Conservation (phyloP, 2,888 invertebrate genomes). For the Volucella inflata region DNA sequence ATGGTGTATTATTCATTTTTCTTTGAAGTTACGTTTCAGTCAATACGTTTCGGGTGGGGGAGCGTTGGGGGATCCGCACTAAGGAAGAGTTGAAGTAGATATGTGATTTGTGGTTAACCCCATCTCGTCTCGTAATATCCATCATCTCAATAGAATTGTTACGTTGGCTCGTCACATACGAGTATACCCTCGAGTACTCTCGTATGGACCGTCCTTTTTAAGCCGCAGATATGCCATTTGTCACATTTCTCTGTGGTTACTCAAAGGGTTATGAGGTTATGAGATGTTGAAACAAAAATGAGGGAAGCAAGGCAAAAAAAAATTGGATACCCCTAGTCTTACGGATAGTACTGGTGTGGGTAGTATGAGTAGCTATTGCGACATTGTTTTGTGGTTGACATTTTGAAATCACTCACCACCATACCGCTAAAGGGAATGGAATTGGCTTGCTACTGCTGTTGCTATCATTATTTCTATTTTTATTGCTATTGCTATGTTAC, state of each 20-base stretch:
- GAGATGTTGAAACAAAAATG: constrained; percentile 24
- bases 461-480: no score
- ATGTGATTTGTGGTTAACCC: constrained; percentile 67
- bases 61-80: no score
- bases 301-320: neutral
- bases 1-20: constrained; percentile 16
- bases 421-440: no score
- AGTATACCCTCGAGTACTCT: neutral
- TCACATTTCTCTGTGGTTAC: constrained; percentile 54
- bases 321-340: no score
- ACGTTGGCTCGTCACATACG: neutral
- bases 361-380: constrained; percentile 3
- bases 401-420: constrained; percentile 27
- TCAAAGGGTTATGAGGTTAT: constrained; percentile 24
- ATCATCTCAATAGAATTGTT: constrained; percentile 56
- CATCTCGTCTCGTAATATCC: constrained; percentile 43
- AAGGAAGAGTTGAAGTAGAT: constrained; percentile 23
- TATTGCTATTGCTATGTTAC: no score
- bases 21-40: constrained; percentile 54
- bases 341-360: neutral
- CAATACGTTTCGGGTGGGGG: constrained; percentile 15
- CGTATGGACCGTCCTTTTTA: constrained; percentile 9
- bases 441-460: no score
- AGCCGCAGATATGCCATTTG: constrained; percentile 54
- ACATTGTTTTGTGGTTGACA: constrained; percentile 36